phyloP scores from a whole-genome alignment of 1,140 invertebrate genomes.

The Zophobas atratus region DNA sequence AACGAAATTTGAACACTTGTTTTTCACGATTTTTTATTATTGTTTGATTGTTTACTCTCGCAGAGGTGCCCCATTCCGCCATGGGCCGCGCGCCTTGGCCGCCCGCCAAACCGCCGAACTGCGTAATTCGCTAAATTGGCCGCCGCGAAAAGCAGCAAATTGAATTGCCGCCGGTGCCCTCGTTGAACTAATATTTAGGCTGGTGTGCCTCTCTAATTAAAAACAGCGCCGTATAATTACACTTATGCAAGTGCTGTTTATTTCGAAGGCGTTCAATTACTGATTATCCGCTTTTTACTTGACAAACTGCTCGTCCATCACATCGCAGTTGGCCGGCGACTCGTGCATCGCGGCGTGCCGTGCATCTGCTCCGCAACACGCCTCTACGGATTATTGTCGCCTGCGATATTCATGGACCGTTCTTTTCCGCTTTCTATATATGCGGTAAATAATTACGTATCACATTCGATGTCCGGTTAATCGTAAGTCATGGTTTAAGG shows the following conservation, averaged over 20 bases:
- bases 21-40: too few relatives aligned
- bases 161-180: slow-evolving; percentile 11
- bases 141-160: slow-evolving; percentile 4
- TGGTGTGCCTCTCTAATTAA: slow-evolving; percentile 25
- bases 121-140: slow-evolving; percentile 11
- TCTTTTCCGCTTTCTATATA: slow-evolving; percentile 24
- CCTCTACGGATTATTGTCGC: background rate
- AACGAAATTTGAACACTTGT: too few relatives aligned
- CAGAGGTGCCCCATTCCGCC: background rate
- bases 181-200: slow-evolving; percentile 11
- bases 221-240: slow-evolving; percentile 37
- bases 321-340: slow-evolving; percentile 1
- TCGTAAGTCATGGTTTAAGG: background rate
- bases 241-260: slow-evolving; percentile 33
- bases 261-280: slow-evolving; percentile 29
- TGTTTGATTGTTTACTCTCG: too few relatives aligned
- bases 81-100: slow-evolving; percentile 7
- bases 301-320: slow-evolving; percentile 22
- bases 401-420: background rate
- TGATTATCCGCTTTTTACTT: slow-evolving; percentile 23
- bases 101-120: background rate
- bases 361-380: background rate
- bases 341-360: slow-evolving; percentile 2
- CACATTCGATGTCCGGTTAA: background rate
- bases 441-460: background rate